Conservation (phyloP, 2,113 vertebrate species). For the Lutjanus erythropterus region DNA sequence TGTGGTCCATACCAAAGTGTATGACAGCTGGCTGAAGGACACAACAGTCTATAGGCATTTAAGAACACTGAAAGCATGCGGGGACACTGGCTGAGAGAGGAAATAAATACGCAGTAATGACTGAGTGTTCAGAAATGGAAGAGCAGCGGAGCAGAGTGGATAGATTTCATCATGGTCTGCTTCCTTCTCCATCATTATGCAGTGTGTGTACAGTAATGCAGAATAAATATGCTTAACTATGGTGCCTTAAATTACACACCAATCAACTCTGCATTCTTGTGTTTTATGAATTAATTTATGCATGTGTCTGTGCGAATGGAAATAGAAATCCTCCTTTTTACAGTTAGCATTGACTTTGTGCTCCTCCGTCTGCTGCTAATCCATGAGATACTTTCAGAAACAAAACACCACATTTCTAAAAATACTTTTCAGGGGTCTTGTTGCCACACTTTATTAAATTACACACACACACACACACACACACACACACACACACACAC, state of each 20-base stretch:
- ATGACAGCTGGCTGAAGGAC: slow-evolving; percentile 4
- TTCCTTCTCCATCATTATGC: slow-evolving; percentile 35
- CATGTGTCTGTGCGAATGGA: background rate
- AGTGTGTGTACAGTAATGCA: slow-evolving; percentile 7
- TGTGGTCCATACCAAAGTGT: background rate
- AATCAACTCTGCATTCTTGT: slow-evolving; percentile 25
- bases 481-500: background rate
- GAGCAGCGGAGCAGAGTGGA: background rate
- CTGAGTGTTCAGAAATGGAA: slow-evolving; percentile 13
- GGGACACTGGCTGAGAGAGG: background rate
- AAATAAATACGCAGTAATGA: slow-evolving; percentile 33
- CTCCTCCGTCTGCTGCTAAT: background rate
- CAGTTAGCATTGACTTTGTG: slow-evolving; percentile 1
- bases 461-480: background rate
- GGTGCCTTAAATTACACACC: slow-evolving; percentile 32
- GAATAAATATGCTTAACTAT: slow-evolving; percentile 33
- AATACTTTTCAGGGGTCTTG: background rate
- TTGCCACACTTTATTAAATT: background rate
- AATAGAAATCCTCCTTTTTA: background rate
- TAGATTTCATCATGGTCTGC: slow-evolving; percentile 18
- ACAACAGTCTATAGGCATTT: background rate
- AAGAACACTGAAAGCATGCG: background rate
- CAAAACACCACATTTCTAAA: background rate
- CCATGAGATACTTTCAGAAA: background rate
- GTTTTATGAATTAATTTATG: slow-evolving; percentile 11